phyloP scores from a whole-genome alignment of 1,140 invertebrate species.

The Heliconius congener region DNA sequence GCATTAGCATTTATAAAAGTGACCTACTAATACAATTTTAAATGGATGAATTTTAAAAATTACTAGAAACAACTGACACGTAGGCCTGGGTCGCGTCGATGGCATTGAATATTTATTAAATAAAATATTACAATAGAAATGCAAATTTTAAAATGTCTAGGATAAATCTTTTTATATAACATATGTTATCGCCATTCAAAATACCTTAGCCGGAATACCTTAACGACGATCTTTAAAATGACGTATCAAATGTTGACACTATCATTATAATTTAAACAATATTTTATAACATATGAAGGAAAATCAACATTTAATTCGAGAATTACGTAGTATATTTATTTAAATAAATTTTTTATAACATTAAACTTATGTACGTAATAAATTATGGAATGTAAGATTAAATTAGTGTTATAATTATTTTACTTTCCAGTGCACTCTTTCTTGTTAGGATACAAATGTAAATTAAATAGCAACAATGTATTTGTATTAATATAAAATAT shows the following conservation, averaged over 20 bases:
- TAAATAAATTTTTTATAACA: constrained; percentile 1
- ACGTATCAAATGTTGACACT: not conserved
- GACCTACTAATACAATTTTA: constrained; percentile 25
- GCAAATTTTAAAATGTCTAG: not conserved
- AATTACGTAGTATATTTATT: not conserved
- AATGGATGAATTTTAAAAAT: constrained; percentile 14
- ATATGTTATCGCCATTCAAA: not conserved
- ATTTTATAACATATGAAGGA: not conserved
- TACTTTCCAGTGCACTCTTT: constrained; percentile 31
- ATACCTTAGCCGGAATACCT: not conserved
- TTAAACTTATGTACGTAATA: constrained; percentile 25
- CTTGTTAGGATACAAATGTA: not conserved
- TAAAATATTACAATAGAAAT: not conserved
- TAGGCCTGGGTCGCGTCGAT: constrained; percentile 54
- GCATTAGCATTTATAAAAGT: constrained; percentile 26
- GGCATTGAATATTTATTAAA: not conserved
- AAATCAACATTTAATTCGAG: not conserved
- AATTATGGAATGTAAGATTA: constrained; percentile 34
- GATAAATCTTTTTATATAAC: not conserved
- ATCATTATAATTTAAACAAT: not conserved
- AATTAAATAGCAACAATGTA: not conserved
- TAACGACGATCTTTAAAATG: not conserved
- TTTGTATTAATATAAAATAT: not conserved
- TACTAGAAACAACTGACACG: constrained; percentile 39
- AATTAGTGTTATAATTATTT: constrained; percentile 14